A percentile compares a stretch with the other conserved stretches of the same genome.
phyloP scores from a whole-genome alignment of 2,888 invertebrate species.

The Nemapogon koenigi region DNA sequence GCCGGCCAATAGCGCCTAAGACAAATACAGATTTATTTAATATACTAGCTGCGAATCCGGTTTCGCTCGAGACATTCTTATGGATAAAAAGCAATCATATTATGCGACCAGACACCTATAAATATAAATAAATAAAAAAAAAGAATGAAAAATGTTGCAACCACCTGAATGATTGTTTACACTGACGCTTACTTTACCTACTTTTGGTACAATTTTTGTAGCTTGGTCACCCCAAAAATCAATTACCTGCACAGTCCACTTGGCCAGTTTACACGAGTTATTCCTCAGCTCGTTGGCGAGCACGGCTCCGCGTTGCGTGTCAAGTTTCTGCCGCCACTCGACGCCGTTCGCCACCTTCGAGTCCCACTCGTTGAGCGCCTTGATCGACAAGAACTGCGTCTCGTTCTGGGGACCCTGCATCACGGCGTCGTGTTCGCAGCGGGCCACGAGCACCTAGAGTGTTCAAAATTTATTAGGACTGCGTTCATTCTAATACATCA shows the following conservation, averaged over 20 bases:
- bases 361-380: constrained; percentile 99
- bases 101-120: background rate
- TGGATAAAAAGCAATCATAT: too few relatives aligned
- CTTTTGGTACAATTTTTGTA: background rate
- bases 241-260: constrained; percentile 96
- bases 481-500: too few relatives aligned
- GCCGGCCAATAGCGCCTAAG: constrained; percentile 86
- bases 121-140: background rate
- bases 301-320: constrained; percentile 97
- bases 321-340: constrained; percentile 98
- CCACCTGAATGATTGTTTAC: background rate
- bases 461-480: constrained; percentile 6
- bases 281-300: constrained; percentile 97
- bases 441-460: constrained; percentile 76
- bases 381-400: constrained; percentile 91
- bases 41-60: background rate
- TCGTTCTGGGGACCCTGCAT: constrained; percentile 87
- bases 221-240: background rate
- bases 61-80: background rate
- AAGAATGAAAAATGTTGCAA: too few relatives aligned
- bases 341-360: constrained; percentile 94
- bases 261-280: constrained; percentile 99
- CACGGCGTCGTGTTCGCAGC: constrained; percentile 98
- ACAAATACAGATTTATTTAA: too few relatives aligned
- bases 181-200: background rate